Evolutionary conservation across 2,113 vertebrate species (phyloP).

Genomic region (Tursiops truncatus): DNA sequence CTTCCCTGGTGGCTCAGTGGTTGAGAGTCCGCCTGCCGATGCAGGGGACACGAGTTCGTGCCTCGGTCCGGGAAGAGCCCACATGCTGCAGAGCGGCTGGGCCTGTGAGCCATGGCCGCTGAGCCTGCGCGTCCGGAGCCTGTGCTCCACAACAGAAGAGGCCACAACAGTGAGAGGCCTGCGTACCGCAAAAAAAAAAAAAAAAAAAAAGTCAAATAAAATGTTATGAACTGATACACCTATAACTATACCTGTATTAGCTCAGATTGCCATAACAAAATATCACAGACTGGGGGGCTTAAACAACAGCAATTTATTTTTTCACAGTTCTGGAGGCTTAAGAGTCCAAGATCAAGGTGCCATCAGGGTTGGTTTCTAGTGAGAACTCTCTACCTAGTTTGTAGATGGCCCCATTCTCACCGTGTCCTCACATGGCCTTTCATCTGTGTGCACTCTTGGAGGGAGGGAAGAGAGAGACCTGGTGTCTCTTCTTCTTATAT

Average conservation of each 20-base stretch:
- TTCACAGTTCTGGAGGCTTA: neutral
- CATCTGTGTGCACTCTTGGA: neutral
- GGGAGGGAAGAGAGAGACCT: neutral
- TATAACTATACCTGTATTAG: neutral
- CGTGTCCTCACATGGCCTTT: neutral
- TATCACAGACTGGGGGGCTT: neutral
- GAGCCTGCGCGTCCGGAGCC: too few relatives aligned
- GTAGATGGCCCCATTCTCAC: neutral
- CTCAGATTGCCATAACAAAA: neutral
- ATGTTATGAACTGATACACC: neutral
- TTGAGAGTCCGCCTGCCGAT: too few relatives aligned
- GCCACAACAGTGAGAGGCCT: too few relatives aligned
- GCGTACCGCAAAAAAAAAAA: too few relatives aligned
- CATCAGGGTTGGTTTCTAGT: neutral
- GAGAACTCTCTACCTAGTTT: neutral
- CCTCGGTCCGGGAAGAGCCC: too few relatives aligned
- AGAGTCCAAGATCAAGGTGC: neutral
- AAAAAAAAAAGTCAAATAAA: neutral
- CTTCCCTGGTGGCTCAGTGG: too few relatives aligned
- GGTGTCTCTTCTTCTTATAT: neutral
- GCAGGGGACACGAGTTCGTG: too few relatives aligned
- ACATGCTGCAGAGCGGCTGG: too few relatives aligned
- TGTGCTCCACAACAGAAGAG: too few relatives aligned
- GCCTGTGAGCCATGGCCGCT: too few relatives aligned
- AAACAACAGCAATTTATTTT: conserved; percentile 16